phyloP scores from a whole-genome alignment of 1,140 invertebrate genomes.

The Drosophila bocqueti region DNA sequence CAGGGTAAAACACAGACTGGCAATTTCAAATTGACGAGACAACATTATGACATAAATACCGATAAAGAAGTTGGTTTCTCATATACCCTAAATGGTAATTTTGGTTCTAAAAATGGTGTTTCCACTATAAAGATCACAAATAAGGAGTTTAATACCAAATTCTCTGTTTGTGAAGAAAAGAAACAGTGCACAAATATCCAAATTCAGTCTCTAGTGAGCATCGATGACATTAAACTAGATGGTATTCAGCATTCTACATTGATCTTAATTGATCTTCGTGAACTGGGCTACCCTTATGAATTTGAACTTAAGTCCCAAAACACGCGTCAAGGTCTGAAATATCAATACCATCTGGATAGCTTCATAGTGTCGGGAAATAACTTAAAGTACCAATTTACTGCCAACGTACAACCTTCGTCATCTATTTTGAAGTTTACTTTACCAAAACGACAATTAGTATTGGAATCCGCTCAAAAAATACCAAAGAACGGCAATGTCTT shows the following conservation, averaged over 20 bases:
- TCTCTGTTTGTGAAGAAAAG: conserved; percentile 91
- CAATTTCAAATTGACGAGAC: conserved; percentile 90
- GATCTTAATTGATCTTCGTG: conserved; percentile 88
- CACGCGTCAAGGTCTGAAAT: conserved; percentile 86
- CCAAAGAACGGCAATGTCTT: conserved; percentile 79
- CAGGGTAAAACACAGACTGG: conserved; percentile 88
- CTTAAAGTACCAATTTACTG: conserved; percentile 89
- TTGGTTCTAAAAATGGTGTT: conserved; percentile 86
- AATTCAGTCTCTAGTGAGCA: conserved; percentile 86
- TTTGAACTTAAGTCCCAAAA: conserved; percentile 89
- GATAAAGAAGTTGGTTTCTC: conserved; percentile 88
- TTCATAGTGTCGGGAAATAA: conserved; percentile 89
- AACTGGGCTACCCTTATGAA: conserved; percentile 89
- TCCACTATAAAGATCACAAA: conserved; percentile 89
- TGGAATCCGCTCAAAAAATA: conserved; percentile 86
- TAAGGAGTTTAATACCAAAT: conserved; percentile 89
- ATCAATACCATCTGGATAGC: conserved; percentile 89
- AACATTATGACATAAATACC: conserved; percentile 86
- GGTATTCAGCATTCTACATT: conserved; percentile 86
- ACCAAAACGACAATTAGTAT: conserved; percentile 88
- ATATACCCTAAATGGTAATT: conserved; percentile 86
- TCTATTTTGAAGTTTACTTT: conserved; percentile 87
- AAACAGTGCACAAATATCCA: conserved; percentile 91
- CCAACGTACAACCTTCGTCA: conserved; percentile 87
- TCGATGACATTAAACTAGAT: conserved; percentile 64